Evolutionary conservation across 2,797 vertebrate genomes (phyloP), one percentile per base, ranked within the genome.

Genomic region (Sebastiscus albofasciatus): DNA sequence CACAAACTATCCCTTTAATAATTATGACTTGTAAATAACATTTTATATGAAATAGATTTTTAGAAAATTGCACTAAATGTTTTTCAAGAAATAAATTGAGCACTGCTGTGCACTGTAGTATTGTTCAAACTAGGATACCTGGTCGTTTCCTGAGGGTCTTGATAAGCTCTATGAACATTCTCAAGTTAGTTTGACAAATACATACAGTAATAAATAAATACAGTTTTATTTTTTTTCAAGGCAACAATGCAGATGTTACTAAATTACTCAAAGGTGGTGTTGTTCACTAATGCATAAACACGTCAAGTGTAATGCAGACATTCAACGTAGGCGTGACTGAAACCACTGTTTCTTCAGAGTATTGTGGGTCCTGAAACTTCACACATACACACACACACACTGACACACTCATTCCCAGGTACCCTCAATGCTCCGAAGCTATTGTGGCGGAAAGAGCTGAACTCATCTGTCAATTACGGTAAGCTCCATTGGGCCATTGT

Each of bases 381-480:
- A 68, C 62, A 64, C 29, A 67, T 14, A 81, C 66, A 80, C 72
- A 83, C 80, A 65, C 77, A 62, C 67, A 86, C 77, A 60, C 34
- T 39, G 56, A 79, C 60, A 74, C 67, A 79, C 56, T 86, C 42
- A 82, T 92, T 88, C 84, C 74, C 88, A 92, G 88, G 87, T 93
- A 84, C 72, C 90, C 80, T 91, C 87, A 79, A 68, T 80, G 89
- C 86, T 92, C 76, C 80, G 81, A 84, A 93, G 90, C 91, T 89
- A 86, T 93, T 88, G 92, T 91, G 83, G 84, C 90, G 89, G 90
- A 95, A 94, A 87, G 88, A 92, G 89, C 93, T 85, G 83, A 94
- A 92, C 90, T 94, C 93, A 93, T 95, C 92, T 95, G 94, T 95
- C 95, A 95, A 94, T 95, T 96, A 94, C 34, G 71, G 59, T 93